Base-by-base conservation (phyloP, 2,888 invertebrate genomes). In the Antheraea assamensis region DNA sequence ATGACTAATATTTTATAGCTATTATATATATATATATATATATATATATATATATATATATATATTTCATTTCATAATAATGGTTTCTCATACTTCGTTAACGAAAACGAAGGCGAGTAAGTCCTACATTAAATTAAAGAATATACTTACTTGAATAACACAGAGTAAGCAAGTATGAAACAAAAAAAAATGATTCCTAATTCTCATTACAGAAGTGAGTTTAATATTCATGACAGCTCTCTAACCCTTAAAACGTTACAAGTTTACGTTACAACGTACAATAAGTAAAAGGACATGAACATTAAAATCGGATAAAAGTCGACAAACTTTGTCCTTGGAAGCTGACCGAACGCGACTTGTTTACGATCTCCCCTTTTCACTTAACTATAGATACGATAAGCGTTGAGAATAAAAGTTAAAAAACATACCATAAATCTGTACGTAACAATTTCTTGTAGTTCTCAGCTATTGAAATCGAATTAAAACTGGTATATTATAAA, bases 281-380 rank as follows among this genome's bases (percentile, higher is more conserved):
- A 10, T n/a, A 21, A 27, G 47, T 21, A 21, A 42, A 73, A 35
- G 42, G 27, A 8, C 55, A 58, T 21, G 52, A 70, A 73, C 58
- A 73, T 73, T 78, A 78, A 77, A 76, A 75, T 74, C 49, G 71
- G 73, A 77, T 78, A 77, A 76, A 77, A 75, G 71, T 71, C 55
- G 73, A 76, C 73, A 72, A 74, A 74, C 75, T 76, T 74, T 76
- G 75, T 75, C 76, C 73, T 58, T 52, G 35, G 30, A 19, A 64
- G 42, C 52, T 64, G 73, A 70, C 27, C 74, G 61, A 71, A 71
- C 61, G 75, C 74, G 75, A 74, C 74, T 49, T 78, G 78, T 78
- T 80, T 78, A 78, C 72, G 77, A 74, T 72, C 70, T 75, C 70
- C 42, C 66, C 74, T 75, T 74, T 77, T 77, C 75, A 74, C 42